Conservation (phyloP, 2,888 invertebrate species). For the Cistogaster globosa region DNA sequence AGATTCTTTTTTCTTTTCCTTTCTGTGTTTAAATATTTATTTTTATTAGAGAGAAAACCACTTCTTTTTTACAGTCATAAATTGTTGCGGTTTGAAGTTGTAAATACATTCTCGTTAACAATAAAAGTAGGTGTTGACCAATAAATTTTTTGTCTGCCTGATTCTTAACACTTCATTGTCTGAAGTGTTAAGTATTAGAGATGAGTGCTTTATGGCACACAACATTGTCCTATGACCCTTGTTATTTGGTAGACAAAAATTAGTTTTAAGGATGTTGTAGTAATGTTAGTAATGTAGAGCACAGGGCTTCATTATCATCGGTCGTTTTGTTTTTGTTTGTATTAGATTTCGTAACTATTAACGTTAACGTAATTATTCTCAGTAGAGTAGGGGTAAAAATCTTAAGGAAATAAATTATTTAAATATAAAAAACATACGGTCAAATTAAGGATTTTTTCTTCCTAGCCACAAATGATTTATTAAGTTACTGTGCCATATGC, state of each 20-base stretch:
- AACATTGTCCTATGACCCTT: neutral
- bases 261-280: too few species aligned
- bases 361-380: too few species aligned
- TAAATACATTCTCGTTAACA: neutral
- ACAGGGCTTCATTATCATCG: too few species aligned
- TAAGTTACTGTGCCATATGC: too few species aligned
- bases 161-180: slow-evolving; percentile 26
- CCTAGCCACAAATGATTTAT: too few species aligned
- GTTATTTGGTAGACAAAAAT: neutral
- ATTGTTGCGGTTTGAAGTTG: neutral
- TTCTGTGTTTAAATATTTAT: neutral
- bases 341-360: too few species aligned
- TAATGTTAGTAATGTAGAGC: too few species aligned
- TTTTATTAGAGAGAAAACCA: neutral
- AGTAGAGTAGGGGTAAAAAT: too few species aligned
- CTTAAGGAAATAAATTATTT: too few species aligned
- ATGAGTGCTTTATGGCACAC: slow-evolving; percentile 3
- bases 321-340: too few species aligned
- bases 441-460: too few species aligned
- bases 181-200: neutral
- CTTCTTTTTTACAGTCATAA: slow-evolving; percentile 5
- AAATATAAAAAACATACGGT: too few species aligned
- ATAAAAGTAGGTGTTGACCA: slow-evolving; percentile 40
- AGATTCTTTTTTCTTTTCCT: slow-evolving; percentile 6
- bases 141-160: slow-evolving; percentile 24